Evolutionary conservation across 2,797 vertebrate genomes (phyloP).

Genomic region (Acomys russatus): DNA sequence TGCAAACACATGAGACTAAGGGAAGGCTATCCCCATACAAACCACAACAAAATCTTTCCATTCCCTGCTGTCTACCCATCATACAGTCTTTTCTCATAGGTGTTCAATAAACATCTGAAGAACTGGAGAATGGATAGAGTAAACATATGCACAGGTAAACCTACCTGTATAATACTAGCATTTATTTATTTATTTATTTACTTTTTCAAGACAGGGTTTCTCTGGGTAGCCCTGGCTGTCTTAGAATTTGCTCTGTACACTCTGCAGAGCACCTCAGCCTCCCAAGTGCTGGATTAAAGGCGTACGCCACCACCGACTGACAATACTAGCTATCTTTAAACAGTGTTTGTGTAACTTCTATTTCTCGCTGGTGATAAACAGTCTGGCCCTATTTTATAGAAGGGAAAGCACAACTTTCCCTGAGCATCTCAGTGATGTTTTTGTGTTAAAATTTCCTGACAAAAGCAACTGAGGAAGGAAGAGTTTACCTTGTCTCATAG

Average conservation of each 20-base stretch:
- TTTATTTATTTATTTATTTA: background rate
- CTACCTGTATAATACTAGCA: fast-evolving
- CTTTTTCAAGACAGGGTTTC: background rate
- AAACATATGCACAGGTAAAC: background rate
- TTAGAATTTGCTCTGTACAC: background rate
- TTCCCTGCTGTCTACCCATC: background rate
- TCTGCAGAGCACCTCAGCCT: background rate
- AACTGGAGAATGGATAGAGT: background rate
- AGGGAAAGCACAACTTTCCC: background rate
- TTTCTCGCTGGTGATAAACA: background rate
- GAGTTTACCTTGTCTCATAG: background rate
- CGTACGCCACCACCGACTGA: background rate
- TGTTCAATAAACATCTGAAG: background rate
- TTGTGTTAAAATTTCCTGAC: background rate
- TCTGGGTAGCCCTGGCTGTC: background rate
- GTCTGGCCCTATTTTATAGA: background rate
- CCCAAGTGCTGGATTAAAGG: background rate
- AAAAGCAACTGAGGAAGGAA: background rate
- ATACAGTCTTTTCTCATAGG: background rate
- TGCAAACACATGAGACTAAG: background rate
- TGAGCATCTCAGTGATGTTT: background rate
- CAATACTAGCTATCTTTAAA: background rate
- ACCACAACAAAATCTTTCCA: background rate
- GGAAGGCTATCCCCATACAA: background rate
- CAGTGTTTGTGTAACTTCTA: background rate